Evolutionary conservation across 2,113 vertebrate genomes (phyloP).

Genomic region (Dipodomys stephensi): DNA sequence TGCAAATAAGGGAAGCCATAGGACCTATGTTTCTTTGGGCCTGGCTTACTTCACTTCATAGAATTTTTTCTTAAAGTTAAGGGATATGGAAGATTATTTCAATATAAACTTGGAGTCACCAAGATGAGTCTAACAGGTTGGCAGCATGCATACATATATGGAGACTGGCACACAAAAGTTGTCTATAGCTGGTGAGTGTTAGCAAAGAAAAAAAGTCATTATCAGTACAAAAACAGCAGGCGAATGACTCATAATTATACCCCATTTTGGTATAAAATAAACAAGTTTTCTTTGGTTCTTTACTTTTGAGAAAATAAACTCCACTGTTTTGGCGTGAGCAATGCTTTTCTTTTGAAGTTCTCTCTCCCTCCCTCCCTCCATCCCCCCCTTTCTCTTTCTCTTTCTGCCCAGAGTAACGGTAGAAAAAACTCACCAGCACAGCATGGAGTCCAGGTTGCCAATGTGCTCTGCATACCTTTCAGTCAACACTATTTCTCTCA

Average conservation of each 20-base stretch:
- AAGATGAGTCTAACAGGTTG: neutral
- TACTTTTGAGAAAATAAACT: slow-evolving; percentile 43
- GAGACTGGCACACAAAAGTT: neutral
- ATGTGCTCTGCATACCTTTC: slow-evolving; percentile 60
- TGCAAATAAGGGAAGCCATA: too few relatives aligned
- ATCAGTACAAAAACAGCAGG: slow-evolving; percentile 29
- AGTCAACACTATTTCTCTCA: slow-evolving; percentile 77
- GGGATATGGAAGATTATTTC: slow-evolving; percentile 20
- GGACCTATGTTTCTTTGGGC: too few relatives aligned
- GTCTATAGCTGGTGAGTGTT: neutral
- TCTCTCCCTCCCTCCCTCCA: too few relatives aligned
- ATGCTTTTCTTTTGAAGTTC: neutral
- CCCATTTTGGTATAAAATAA: slow-evolving; percentile 51
- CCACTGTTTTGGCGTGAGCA: neutral
- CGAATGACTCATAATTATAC: slow-evolving; percentile 50
- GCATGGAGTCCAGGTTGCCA: neutral
- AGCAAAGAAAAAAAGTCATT: neutral
- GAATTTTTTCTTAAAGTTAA: neutral
- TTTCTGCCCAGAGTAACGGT: neutral
- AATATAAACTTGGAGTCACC: slow-evolving; percentile 42
- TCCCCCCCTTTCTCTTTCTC: neutral
- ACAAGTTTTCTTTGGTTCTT: slow-evolving; percentile 55
- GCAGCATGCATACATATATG: neutral
- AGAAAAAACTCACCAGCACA: slow-evolving; percentile 9
- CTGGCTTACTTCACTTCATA: too few relatives aligned